Percentiles rank a stretch among this genome's conserved stretches.
Evolutionary conservation across 2,113 vertebrate species (phyloP).

Genomic region (Oceanodroma tethys): DNA sequence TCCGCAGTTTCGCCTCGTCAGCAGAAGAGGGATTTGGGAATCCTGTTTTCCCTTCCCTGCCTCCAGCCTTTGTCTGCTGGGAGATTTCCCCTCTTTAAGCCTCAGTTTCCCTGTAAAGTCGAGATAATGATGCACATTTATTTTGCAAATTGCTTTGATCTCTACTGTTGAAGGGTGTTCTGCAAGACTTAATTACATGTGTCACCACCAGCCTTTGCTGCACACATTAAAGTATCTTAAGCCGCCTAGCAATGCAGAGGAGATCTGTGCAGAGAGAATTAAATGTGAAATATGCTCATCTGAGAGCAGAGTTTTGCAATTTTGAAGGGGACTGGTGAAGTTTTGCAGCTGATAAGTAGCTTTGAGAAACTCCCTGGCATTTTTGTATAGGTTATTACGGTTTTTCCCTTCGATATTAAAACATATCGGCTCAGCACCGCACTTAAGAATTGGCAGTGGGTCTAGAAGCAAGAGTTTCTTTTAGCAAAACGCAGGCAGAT

Average conservation of each 20-base stretch:
- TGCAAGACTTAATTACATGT: conserved; percentile 25
- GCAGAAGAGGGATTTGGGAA: conserved; percentile 12
- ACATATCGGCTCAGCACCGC: accelerated
- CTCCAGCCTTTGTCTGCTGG: neutral
- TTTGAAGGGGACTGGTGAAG: neutral
- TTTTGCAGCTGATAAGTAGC: neutral
- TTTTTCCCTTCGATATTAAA: neutral
- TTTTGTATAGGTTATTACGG: accelerated
- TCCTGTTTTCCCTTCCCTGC: neutral
- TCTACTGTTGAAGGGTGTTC: conserved; percentile 2
- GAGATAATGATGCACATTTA: neutral
- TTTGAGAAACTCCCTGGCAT: neutral
- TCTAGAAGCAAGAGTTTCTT: neutral
- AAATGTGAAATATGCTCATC: neutral
- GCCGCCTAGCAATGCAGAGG: neutral
- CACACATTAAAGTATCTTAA: conserved; percentile 8
- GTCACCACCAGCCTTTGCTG: neutral
- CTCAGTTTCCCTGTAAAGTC: conserved; percentile 50
- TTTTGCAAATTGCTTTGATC: conserved; percentile 16
- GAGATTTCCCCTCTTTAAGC: conserved; percentile 2
- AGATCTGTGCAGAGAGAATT: neutral
- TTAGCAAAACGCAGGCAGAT: neutral
- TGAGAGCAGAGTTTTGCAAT: neutral
- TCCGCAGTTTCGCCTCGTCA: neutral
- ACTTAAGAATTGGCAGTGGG: neutral